phyloP scores from a whole-genome alignment of 1,140 invertebrate species.

The Andricus grossulariae region DNA sequence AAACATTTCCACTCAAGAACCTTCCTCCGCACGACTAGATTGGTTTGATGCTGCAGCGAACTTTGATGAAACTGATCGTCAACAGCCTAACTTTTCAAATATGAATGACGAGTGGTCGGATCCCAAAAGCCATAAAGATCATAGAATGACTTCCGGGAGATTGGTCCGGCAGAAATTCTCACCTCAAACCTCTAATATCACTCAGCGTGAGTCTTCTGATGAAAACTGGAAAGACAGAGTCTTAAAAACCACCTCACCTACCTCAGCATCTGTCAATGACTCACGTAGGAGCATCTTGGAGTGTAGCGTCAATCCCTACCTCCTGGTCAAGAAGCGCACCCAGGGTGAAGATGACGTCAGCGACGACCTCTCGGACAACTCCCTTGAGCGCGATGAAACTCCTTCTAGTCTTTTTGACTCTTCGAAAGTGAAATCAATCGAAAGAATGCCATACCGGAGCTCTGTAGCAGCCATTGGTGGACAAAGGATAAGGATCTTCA shows the following conservation, averaged over 20 bases:
- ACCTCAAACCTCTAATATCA: neutral
- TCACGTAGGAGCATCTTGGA: conserved; percentile 85
- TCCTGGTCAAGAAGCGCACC: conserved; percentile 79
- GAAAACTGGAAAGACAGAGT: conserved; percentile 53
- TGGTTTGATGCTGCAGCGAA: conserved; percentile 64
- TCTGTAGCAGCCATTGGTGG: conserved; percentile 73
- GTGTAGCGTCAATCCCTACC: conserved; percentile 90
- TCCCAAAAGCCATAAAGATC: conserved; percentile 27
- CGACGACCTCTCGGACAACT: conserved; percentile 77
- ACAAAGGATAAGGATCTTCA: conserved; percentile 73
- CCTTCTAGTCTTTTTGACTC: conserved; percentile 60
- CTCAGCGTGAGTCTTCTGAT: conserved; percentile 31
- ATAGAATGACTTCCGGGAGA: conserved; percentile 43
- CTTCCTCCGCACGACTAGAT: conserved; percentile 59
- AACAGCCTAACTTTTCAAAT: conserved; percentile 29
- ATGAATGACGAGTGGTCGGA: conserved; percentile 34
- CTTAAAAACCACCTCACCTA: neutral
- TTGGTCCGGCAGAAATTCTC: conserved; percentile 51
- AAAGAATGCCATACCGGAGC: conserved; percentile 66
- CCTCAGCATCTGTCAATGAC: conserved; percentile 44
- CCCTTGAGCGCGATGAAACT: conserved; percentile 68
- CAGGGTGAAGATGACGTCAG: conserved; percentile 69
- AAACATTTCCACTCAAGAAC: conserved; percentile 44
- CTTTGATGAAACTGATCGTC: conserved; percentile 50
- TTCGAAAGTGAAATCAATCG: conserved; percentile 72